Evolutionary conservation across 1,140 invertebrate genomes (phyloP), one percentile per base, ranked within the genome.

Genomic region (Bombyx mandarina): DNA sequence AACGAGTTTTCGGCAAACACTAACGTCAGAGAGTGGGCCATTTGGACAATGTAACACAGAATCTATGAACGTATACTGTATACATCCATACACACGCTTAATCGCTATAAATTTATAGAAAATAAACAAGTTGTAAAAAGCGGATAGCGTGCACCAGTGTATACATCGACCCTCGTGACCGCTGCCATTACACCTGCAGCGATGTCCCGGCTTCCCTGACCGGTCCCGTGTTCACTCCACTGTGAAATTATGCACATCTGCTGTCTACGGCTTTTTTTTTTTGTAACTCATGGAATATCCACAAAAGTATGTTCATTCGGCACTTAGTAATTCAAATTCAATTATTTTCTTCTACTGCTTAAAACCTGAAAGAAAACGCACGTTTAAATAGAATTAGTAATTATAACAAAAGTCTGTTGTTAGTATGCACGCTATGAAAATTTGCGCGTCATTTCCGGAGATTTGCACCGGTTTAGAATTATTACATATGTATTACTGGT

Each of bases 171-270:
- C 26, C 26, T 35, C 26, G 4, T 35, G 56, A 54, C 9, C 58
- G 56, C 54, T 66, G 57, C 56, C 51, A 59, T 57, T 65, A 56
- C 69, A 75, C 71, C 75, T 73, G 73, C 72, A 71, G 71, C 61
- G 69, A 70, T 71, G 66, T 50, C 72, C 71, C 69, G 12, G 8
- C 48, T 50, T 12, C 48, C 61, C 68, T 73, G 79, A 80, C 79
- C 75, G 77, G 75, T 78, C 71, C 63, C 63, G 63, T 66, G 71
- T 61, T 62, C 75, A 67, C 62, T 79, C 77, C 66, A 75, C 81
- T 77, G 79, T 77, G 70, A 84, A 84, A 82, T 82, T 76, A 81
- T 75, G 62, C 65, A 67, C 75, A 78, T 82, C 78, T 79, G 76
- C 65, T 65, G 52, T 63, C 65, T 56, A 65, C 50, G 60, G 67